These are phyloP conservation scores for Amblyopsis hoosieri DNA, from an alignment of 2,797 vertebrate species.

Conservation along the genomic window DNA sequence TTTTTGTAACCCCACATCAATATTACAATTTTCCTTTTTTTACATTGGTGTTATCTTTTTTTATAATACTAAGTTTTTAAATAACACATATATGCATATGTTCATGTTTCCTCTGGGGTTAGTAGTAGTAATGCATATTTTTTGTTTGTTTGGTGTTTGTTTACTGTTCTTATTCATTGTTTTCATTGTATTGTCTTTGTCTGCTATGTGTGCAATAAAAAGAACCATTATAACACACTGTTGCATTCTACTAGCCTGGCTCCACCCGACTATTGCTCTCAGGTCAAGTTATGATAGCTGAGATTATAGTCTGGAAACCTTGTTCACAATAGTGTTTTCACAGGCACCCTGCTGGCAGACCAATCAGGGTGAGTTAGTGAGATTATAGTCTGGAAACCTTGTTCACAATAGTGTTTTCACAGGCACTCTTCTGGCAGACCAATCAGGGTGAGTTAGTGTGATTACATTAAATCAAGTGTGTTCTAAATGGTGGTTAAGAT, in stretches of 20 bases:
- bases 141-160: slow-evolving; percentile 40
- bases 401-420: too few species aligned
- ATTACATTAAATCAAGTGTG: too few species aligned
- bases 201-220: slow-evolving; percentile 55
- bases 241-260: not conserved
- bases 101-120: slow-evolving; percentile 18
- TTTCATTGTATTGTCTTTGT: slow-evolving; percentile 38
- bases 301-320: too few species aligned
- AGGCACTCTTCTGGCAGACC: too few species aligned
- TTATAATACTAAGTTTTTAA: slow-evolving; percentile 19
- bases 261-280: too few species aligned
- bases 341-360: too few species aligned
- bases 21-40: slow-evolving; percentile 3
- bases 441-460: too few species aligned
- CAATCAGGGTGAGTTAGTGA: too few species aligned
- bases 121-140: slow-evolving; percentile 30
- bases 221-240: slow-evolving; percentile 24
- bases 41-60: slow-evolving; percentile 5
- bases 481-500: too few species aligned
- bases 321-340: too few species aligned
- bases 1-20: slow-evolving; percentile 1
- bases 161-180: slow-evolving; percentile 40
- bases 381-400: too few species aligned
- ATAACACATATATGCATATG: slow-evolving; percentile 14
- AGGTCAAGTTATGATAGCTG: too few species aligned